Conservation (phyloP, 2,888 invertebrate genomes). For the Atrina japonica region DNA sequence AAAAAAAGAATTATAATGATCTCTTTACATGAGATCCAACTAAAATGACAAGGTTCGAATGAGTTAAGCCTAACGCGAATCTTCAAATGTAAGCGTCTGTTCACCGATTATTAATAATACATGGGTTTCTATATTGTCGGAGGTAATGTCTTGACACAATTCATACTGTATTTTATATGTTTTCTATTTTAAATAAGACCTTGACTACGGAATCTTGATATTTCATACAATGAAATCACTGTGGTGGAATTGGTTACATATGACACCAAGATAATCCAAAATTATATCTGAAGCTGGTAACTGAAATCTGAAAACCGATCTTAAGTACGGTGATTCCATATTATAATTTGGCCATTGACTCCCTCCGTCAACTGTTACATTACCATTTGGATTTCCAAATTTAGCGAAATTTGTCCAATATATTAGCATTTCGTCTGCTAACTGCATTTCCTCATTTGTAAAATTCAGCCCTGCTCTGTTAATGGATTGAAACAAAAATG, state of each 20-base stretch:
- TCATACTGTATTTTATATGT: no score
- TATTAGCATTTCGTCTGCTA: slow-evolving; percentile 51
- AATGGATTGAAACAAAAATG: slow-evolving; percentile 56
- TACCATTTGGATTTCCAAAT: slow-evolving; percentile 58
- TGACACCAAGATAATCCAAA: slow-evolving; percentile 25
- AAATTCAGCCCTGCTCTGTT: slow-evolving; percentile 39
- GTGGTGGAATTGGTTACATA: slow-evolving; percentile 32
- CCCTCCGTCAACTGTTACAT: background rate
- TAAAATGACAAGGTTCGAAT: no score
- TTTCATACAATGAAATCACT: slow-evolving; percentile 30
- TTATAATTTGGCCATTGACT: slow-evolving; percentile 15
- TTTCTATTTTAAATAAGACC: no score
- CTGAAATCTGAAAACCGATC: slow-evolving; percentile 19
- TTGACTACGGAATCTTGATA: no score
- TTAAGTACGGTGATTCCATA: background rate
- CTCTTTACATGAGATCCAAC: no score
- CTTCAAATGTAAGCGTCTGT: no score
- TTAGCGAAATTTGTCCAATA: slow-evolving; percentile 73
- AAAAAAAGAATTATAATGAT: no score
- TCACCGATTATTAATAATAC: no score
- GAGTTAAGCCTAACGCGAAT: no score
- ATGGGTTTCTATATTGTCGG: no score
- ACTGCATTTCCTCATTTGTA: slow-evolving; percentile 40
- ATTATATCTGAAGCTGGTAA: slow-evolving; percentile 24
- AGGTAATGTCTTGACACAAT: no score